A percentile compares a stretch with the other conserved stretches of the same genome.
Evolutionary conservation across 2,888 invertebrate genomes (phyloP).

Genomic region (Drosophila kuntzei): DNA sequence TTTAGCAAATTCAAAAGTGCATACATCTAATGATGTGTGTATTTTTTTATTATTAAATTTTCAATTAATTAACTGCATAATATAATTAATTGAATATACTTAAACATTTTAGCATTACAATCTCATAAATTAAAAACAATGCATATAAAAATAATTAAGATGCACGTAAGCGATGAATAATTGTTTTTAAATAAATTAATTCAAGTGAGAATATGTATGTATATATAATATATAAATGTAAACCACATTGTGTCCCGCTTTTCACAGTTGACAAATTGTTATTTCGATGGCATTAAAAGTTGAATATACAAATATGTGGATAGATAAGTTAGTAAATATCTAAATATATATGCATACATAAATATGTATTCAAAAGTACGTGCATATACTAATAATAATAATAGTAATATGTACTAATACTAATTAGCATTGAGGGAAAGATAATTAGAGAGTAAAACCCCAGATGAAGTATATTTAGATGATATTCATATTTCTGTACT

Average conservation of each 20-base stretch:
- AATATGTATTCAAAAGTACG: slow-evolving; percentile 1
- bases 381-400: slow-evolving; percentile 5
- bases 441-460: neutral
- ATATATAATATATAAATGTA: slow-evolving; percentile 1
- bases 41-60: slow-evolving; percentile 8
- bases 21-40: neutral
- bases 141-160: slow-evolving; percentile 6
- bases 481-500: slow-evolving; percentile 26
- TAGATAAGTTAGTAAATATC: slow-evolving; percentile 16
- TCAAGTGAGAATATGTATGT: slow-evolving; percentile 4
- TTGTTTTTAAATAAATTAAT: slow-evolving; percentile 15
- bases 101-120: neutral
- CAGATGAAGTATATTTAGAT: slow-evolving; percentile 1
- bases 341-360: neutral
- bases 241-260: slow-evolving; percentile 4
- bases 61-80: slow-evolving; percentile 6
- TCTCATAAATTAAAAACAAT: neutral
- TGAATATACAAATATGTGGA: slow-evolving; percentile 20
- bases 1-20: slow-evolving; percentile 16
- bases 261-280: slow-evolving; percentile 8
- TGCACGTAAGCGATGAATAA: slow-evolving; percentile 5
- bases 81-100: slow-evolving; percentile 18
- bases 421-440: neutral
- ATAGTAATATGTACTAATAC: slow-evolving; percentile 1
- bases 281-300: slow-evolving; percentile 9